Conservation (phyloP, 2,888 invertebrate species). For the Thymelicus sylvestris region DNA sequence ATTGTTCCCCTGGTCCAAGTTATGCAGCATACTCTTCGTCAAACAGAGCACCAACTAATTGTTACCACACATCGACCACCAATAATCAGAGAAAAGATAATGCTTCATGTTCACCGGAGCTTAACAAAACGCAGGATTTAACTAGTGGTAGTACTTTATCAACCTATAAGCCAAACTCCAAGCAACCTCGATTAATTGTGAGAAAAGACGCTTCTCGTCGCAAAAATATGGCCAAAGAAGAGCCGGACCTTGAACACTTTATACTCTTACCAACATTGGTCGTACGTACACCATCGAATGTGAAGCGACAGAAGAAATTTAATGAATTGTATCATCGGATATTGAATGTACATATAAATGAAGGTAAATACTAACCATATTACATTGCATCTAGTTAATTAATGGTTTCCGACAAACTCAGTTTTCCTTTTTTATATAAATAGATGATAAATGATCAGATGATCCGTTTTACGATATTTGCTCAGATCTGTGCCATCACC, state of each 20-base stretch:
- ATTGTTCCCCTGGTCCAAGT: slow-evolving; percentile 70
- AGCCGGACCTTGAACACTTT: slow-evolving; percentile 72
- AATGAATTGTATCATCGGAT: slow-evolving; percentile 77
- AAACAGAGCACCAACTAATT: slow-evolving; percentile 64
- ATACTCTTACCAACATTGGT: slow-evolving; percentile 75
- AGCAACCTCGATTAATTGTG: slow-evolving; percentile 63
- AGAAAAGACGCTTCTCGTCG: slow-evolving; percentile 65
- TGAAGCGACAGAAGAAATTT: slow-evolving; percentile 75
- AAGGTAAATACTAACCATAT: slow-evolving; percentile 49
- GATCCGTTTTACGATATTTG: too few species aligned
- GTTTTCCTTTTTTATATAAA: too few species aligned
- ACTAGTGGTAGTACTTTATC: slow-evolving; percentile 62
- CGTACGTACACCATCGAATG: slow-evolving; percentile 73
- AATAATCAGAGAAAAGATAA: slow-evolving; percentile 47
- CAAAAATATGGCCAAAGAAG: slow-evolving; percentile 57
- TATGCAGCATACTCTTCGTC: slow-evolving; percentile 53
- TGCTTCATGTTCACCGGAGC: slow-evolving; percentile 15
- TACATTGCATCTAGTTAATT: too few species aligned
- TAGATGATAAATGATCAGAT: too few species aligned
- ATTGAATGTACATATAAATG: slow-evolving; percentile 63
- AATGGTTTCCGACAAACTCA: too few species aligned
- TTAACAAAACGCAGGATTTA: slow-evolving; percentile 43
- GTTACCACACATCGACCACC: slow-evolving; percentile 62
- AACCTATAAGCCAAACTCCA: slow-evolving; percentile 50
- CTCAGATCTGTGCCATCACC: too few species aligned